These are phyloP conservation scores for Drosophila novamexicana DNA, from an alignment of 1,140 invertebrate species.

Conservation along the genomic window DNA sequence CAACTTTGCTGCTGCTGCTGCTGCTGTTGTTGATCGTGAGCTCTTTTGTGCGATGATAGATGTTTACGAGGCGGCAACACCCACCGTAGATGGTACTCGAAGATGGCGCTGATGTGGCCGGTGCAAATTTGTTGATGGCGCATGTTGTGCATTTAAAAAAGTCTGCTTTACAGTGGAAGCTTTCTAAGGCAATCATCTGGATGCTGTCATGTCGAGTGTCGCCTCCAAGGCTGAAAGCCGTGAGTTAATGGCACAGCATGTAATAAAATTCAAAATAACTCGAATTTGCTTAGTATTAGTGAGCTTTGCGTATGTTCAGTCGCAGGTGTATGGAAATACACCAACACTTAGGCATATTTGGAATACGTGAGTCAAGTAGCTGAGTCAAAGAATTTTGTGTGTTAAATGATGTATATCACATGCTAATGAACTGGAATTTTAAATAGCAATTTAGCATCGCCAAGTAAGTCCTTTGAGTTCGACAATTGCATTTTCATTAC, in stretches of 20 bases:
- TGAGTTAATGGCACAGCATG: neutral
- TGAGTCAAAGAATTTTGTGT: neutral
- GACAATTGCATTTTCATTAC: constrained; percentile 10
- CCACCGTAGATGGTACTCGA: constrained; percentile 70
- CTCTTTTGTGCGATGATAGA: constrained; percentile 77
- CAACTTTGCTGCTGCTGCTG: constrained; percentile 13
- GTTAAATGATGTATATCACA: constrained; percentile 4
- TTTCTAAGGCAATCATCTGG: neutral
- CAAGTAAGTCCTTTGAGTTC: neutral
- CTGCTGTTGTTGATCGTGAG: constrained; percentile 37
- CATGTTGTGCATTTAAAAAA: constrained; percentile 74
- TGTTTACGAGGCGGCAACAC: constrained; percentile 79
- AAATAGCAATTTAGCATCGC: neutral
- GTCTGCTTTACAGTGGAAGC: neutral
- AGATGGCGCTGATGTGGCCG: constrained; percentile 70
- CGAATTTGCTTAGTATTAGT: too few relatives aligned
- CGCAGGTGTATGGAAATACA: too few relatives aligned
- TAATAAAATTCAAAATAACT: too few relatives aligned
- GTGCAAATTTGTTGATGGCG: constrained; percentile 78
- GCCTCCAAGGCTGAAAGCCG: neutral
- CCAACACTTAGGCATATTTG: too few relatives aligned
- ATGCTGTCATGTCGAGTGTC: neutral
- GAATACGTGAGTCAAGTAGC: neutral
- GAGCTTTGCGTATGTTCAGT: too few relatives aligned
- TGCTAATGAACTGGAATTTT: constrained; percentile 19